Base-by-base conservation (phyloP, 2,113 vertebrate species). In the Vidua chalybeata region DNA sequence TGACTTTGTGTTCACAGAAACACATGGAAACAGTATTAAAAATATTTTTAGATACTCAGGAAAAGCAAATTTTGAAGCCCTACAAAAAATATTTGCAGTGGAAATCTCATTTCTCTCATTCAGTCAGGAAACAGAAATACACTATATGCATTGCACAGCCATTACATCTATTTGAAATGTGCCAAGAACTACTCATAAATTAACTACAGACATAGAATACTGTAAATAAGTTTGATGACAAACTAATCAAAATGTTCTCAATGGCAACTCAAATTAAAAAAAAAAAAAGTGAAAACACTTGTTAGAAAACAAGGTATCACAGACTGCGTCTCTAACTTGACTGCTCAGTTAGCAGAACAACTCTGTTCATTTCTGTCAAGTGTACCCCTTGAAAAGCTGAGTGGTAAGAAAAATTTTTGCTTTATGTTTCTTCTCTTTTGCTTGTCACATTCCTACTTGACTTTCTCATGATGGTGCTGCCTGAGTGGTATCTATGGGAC, bases 31-130 rank as follows among this genome's bases (percentile, higher is more conserved):
- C 41, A 72, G 87, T 77, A 93, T 84, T 86, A 77, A 94, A 96
- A 97, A 96, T 94, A 95, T 96, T 96, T 95, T 97, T 84, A 86
- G 95, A 75, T 92, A 95, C 96, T 93, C 10, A 5, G 64, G 85
- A 85, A 96, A 96, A 96, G 80, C 86, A 92, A 90, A 94, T 95
- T 93, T 84, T 94, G 83, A 81, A 92, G 45, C 14, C 23, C 52
- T 87, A 87, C 87, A 56, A 94, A 96, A 96, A 97, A 92, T 92
- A 95, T 93, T 97, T 97, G 76, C 83, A 89, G 92, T 94, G 92
- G 88, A 96, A 95, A 94, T 95, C 69, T 96, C 84, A 90, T 84
- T 97, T 86, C 89, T 49, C n/a, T 96, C 88, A 75, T 84, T 68
- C 83, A 94, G 59, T 84, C 85, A 90, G 86, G 93, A 94, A 95